These are phyloP conservation scores for Phrynosoma platyrhinos DNA, from an alignment of 2,113 vertebrate species.

Conservation along the genomic window DNA sequence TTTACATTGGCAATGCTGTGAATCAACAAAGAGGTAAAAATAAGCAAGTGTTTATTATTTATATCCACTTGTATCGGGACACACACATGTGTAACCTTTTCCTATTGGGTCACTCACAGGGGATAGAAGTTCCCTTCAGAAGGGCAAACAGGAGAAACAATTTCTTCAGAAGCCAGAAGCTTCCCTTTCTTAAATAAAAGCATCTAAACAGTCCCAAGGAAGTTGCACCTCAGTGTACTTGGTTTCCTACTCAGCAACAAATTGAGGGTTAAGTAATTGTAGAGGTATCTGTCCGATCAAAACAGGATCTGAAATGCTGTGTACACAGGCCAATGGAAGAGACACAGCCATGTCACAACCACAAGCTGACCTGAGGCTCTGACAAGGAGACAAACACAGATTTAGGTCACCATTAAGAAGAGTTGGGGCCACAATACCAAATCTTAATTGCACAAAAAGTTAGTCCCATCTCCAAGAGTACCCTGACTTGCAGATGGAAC, in stretches of 20 bases:
- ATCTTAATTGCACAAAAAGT: not conserved
- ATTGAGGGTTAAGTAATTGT: slow-evolving; percentile 62
- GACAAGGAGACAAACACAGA: not conserved
- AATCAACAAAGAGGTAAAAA: slow-evolving; percentile 73
- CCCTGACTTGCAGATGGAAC: too few relatives aligned
- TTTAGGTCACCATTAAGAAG: not conserved
- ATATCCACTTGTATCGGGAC: slow-evolving; percentile 21
- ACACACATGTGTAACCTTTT: slow-evolving; percentile 49
- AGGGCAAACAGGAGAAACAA: slow-evolving; percentile 54
- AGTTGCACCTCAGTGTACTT: slow-evolving; percentile 62
- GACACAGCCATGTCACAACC: slow-evolving; percentile 29
- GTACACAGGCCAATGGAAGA: not conserved
- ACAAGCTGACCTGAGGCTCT: slow-evolving; percentile 13
- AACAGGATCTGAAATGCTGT: slow-evolving; percentile 27
- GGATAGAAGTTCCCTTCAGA: slow-evolving; percentile 55
- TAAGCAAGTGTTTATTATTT: slow-evolving; percentile 74
- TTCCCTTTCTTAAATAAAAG: slow-evolving; percentile 60
- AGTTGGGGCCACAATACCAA: not conserved
- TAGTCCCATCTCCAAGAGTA: not conserved
- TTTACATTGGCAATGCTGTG: slow-evolving; percentile 55
- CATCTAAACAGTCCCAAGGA: slow-evolving; percentile 61
- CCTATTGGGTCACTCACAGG: slow-evolving; percentile 39
- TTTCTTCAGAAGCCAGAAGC: slow-evolving; percentile 66
- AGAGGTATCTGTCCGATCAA: slow-evolving; percentile 30
- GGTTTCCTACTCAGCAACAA: slow-evolving; percentile 36